Evolutionary conservation across 2,113 vertebrate genomes (phyloP).

Genomic region (Pelvicachromis taeniatus): DNA sequence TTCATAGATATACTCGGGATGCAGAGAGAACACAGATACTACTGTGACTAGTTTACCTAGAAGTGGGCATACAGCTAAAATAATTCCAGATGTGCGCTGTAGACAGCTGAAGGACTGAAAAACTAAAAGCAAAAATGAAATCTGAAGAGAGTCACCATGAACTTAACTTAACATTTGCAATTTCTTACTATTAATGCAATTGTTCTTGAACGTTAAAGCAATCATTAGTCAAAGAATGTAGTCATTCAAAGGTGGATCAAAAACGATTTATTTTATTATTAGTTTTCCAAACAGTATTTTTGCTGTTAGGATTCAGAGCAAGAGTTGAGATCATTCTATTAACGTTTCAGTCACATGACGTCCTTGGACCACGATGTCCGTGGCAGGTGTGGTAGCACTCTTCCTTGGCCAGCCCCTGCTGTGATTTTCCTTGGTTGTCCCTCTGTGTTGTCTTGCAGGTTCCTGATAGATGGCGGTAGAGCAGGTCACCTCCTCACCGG

Average conservation of each 20-base stretch:
- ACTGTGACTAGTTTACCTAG: neutral
- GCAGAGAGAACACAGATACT: neutral
- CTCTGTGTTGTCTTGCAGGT: neutral
- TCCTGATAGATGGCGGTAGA: neutral
- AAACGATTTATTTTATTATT: neutral
- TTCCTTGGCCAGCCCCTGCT: neutral
- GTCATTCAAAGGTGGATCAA: neutral
- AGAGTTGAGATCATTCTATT: neutral
- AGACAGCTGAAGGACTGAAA: neutral
- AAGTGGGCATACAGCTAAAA: neutral
- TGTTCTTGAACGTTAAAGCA: neutral
- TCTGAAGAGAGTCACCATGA: neutral
- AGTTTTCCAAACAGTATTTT: neutral
- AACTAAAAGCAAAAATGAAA: neutral
- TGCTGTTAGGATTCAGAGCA: neutral
- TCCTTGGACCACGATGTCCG: neutral
- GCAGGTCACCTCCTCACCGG: too few relatives aligned
- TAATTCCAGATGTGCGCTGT: neutral
- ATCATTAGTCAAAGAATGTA: neutral
- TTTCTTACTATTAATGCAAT: neutral
- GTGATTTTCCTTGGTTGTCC: neutral
- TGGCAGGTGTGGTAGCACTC: neutral
- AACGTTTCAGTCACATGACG: neutral
- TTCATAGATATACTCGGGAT: neutral
- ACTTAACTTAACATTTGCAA: neutral